phyloP scores from a whole-genome alignment of 1,140 invertebrate species.

The Diabrotica virgifera region DNA sequence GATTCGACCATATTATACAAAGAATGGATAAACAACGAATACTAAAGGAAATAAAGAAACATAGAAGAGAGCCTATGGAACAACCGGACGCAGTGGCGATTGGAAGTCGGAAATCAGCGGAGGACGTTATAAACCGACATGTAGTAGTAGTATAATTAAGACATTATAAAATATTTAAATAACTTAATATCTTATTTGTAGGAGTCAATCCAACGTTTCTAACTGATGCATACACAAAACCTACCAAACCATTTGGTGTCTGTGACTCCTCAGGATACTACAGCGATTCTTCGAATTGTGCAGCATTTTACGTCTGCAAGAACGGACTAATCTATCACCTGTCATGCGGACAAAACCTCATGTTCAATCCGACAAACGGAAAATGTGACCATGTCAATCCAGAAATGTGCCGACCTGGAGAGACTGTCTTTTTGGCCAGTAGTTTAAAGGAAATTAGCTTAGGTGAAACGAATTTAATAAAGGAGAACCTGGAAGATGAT shows the following conservation, averaged over 20 bases:
- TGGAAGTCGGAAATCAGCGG: too few species aligned
- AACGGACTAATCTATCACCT: slow-evolving; percentile 59
- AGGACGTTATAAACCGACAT: too few species aligned
- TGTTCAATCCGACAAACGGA: slow-evolving; percentile 54
- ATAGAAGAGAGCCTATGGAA: too few species aligned
- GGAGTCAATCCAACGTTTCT: slow-evolving; percentile 14
- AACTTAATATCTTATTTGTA: neutral
- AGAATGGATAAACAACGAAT: too few species aligned
- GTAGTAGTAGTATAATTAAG: too few species aligned
- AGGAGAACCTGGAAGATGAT: slow-evolving; percentile 23
- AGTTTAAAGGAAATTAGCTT: slow-evolving; percentile 24
- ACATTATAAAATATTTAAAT: neutral
- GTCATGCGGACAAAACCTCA: slow-evolving; percentile 50
- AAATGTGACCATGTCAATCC: slow-evolving; percentile 50
- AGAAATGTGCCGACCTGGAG: slow-evolving; percentile 38
- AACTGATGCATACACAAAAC: slow-evolving; percentile 16
- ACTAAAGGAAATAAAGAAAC: too few species aligned
- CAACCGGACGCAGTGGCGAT: too few species aligned
- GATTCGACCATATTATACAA: too few species aligned
- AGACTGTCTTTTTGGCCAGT: slow-evolving; percentile 38
- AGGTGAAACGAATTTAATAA: slow-evolving; percentile 8
- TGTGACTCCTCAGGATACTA: slow-evolving; percentile 55
- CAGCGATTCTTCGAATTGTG: slow-evolving; percentile 63
- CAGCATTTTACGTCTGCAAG: slow-evolving; percentile 66
- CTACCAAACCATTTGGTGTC: slow-evolving; percentile 40